Evolutionary conservation across 1,140 invertebrate species (phyloP).

Genomic region (Pentalonia nigronervosa): DNA sequence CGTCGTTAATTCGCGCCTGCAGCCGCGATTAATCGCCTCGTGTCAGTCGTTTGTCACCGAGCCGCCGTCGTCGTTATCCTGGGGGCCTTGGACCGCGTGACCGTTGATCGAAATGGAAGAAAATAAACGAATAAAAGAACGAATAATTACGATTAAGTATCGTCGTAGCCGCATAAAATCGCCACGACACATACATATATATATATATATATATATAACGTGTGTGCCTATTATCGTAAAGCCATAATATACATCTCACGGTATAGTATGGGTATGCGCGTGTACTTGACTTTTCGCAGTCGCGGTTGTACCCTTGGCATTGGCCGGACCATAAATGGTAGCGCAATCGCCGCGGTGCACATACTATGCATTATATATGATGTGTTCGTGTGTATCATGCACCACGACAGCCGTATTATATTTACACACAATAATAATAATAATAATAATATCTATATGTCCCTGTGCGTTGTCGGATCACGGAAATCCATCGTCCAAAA

Average conservation of each 20-base stretch:
- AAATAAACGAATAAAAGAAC: background rate
- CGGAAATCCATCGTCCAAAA: background rate
- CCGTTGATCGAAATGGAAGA: background rate
- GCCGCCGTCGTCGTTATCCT: background rate
- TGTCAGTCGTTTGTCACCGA: too few relatives aligned
- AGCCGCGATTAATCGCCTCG: background rate
- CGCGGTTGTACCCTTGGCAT: conserved; percentile 37
- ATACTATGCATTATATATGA: background rate
- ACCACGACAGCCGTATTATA: too few relatives aligned
- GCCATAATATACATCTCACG: background rate
- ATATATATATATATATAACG: background rate
- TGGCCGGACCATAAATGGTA: conserved; percentile 38
- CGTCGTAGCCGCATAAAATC: background rate
- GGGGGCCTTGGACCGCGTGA: background rate
- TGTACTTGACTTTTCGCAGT: background rate
- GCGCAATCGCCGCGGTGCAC: background rate
- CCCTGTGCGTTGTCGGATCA: background rate
- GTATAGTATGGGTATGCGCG: background rate
- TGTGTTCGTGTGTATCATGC: background rate
- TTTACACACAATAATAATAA: background rate
- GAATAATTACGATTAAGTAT: background rate
- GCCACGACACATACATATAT: background rate
- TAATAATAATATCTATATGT: background rate
- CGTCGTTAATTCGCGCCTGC: background rate
- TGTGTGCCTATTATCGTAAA: background rate